phyloP scores from a whole-genome alignment of 2,888 invertebrate species.

The Caenorhabditis zanzibari region DNA sequence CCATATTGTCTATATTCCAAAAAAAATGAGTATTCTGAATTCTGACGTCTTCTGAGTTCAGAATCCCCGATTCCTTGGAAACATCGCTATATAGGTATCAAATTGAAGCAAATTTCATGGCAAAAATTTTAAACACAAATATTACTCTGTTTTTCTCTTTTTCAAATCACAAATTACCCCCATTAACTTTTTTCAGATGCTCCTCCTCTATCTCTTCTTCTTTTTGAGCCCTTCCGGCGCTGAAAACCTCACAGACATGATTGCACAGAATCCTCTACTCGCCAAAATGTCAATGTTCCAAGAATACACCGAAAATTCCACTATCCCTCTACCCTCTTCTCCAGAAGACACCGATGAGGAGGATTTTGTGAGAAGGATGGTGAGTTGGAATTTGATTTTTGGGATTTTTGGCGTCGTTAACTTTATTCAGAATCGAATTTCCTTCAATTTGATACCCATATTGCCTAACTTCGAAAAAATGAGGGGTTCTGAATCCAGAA shows the following conservation, averaged over 20 bases:
- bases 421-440: too few relatives aligned
- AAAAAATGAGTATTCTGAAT: too few relatives aligned
- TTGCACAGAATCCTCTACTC: conserved; percentile 46
- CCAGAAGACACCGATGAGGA: conserved; percentile 19
- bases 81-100: too few relatives aligned
- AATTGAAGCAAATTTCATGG: too few relatives aligned
- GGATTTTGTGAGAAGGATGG: conserved; percentile 28
- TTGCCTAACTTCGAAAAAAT: background rate
- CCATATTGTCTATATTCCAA: too few relatives aligned
- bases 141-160: too few relatives aligned
- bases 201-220: conserved; percentile 48
- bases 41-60: too few relatives aligned
- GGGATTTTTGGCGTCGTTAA: background rate
- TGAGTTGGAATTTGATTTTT: conserved; percentile 9
- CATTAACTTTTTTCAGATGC: too few relatives aligned
- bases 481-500: conserved; percentile 10
- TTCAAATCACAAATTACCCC: too few relatives aligned
- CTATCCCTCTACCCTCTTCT: conserved; percentile 39
- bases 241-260: conserved; percentile 48
- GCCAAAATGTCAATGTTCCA: conserved; percentile 61
- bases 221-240: conserved; percentile 41
- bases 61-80: too few relatives aligned
- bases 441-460: background rate
- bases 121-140: too few relatives aligned
- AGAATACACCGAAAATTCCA: conserved; percentile 27